These are phyloP conservation scores for Melanerpes formicivorus DNA, from an alignment of 2,113 vertebrate genomes.

Conservation along the genomic window DNA sequence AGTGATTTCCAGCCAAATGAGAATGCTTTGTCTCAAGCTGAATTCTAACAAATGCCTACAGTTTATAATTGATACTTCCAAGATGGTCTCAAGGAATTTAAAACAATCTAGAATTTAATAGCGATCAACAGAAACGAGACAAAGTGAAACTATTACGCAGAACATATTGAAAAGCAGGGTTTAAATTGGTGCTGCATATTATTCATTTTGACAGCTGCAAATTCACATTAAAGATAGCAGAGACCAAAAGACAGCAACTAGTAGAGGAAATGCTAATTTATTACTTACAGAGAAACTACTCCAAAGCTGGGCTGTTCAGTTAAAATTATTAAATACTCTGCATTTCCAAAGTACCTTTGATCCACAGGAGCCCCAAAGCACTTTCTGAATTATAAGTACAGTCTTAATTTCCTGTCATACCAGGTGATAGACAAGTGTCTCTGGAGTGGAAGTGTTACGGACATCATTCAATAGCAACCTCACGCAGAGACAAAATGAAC, in stretches of 20 bases:
- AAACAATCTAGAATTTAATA: constrained; percentile 79
- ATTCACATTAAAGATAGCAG: constrained; percentile 80
- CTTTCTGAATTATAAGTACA: not conserved
- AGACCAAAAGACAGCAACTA: constrained; percentile 62
- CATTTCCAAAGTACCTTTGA: constrained; percentile 52
- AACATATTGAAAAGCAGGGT: constrained; percentile 75
- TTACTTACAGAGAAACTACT: constrained; percentile 74
- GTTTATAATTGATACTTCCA: constrained; percentile 77
- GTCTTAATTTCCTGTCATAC: not conserved
- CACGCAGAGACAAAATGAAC: not conserved
- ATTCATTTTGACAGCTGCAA: constrained; percentile 84
- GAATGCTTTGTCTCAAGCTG: constrained; percentile 62
- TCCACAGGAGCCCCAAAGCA: not conserved
- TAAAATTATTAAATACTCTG: constrained; percentile 68
- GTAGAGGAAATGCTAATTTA: constrained; percentile 76
- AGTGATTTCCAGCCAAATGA: constrained; percentile 29
- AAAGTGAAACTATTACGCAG: constrained; percentile 77
- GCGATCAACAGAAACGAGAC: constrained; percentile 81
- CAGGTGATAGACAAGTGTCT: not conserved
- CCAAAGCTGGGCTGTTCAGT: constrained; percentile 66
- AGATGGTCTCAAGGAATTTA: constrained; percentile 77
- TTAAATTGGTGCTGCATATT: constrained; percentile 81
- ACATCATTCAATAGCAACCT: not conserved
- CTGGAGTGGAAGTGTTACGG: not conserved
- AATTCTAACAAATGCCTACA: constrained; percentile 75